Evolutionary conservation across 2,888 invertebrate species (phyloP).

Genomic region (Vannuccia rotundouncinata): DNA sequence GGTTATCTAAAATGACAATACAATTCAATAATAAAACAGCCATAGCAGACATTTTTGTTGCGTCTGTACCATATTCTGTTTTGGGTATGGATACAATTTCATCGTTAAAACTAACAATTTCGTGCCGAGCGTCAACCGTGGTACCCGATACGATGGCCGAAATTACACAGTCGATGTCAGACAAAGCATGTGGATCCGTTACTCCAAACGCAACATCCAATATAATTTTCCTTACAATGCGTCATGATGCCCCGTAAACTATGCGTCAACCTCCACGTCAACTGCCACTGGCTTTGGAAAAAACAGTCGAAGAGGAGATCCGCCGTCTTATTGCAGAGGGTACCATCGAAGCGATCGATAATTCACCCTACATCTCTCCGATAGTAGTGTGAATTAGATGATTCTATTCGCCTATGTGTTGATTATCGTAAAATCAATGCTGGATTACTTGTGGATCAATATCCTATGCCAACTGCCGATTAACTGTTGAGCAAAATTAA

Average conservation of each 20-base stretch:
- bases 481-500: conserved; percentile 27
- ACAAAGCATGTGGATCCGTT: background rate
- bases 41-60: conserved; percentile 16
- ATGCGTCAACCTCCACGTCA: background rate
- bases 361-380: too few species aligned
- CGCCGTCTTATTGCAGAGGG: too few species aligned
- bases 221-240: background rate
- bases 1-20: conserved; percentile 26
- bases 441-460: background rate
- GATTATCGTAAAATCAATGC: too few species aligned
- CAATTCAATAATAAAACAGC: conserved; percentile 26
- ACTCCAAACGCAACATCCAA: background rate
- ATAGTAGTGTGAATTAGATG: too few species aligned
- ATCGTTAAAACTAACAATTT: background rate
- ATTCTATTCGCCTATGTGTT: too few species aligned
- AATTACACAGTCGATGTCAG: background rate
- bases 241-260: background rate
- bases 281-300: too few species aligned
- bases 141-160: background rate
- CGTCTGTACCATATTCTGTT: background rate
- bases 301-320: too few species aligned
- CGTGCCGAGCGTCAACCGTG: background rate
- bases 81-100: background rate
- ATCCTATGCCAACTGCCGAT: background rate
- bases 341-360: too few species aligned